Conservation (phyloP, 2,113 vertebrate species). For the Cebidichthys violaceus region DNA sequence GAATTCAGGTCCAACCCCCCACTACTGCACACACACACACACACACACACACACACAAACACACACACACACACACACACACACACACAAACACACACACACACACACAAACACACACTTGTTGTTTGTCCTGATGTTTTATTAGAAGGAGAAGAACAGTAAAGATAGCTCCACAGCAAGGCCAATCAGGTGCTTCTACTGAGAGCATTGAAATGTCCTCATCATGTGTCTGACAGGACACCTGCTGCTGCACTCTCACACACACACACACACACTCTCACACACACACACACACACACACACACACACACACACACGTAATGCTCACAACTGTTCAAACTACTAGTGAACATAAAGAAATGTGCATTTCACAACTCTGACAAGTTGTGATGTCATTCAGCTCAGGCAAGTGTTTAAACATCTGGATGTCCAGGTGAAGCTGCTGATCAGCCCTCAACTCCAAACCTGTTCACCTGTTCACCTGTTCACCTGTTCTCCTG, state of each 20-base stretch:
- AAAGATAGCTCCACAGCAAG: background rate
- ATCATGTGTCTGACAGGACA: constrained; percentile 36
- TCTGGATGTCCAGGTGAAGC: background rate
- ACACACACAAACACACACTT: background rate
- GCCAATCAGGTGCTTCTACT: constrained; percentile 58
- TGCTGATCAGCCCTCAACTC: background rate
- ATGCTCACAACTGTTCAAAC: background rate
- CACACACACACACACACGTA: background rate
- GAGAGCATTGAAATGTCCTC: constrained; percentile 64
- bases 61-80: background rate
- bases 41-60: constrained; percentile 8
- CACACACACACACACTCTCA: constrained; percentile 5
- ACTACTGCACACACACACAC: background rate
- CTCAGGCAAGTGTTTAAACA: too few species aligned
- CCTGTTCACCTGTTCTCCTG: too few species aligned
- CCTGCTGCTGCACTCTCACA: constrained; percentile 41
- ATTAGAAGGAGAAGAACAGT: background rate
- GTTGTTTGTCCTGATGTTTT: background rate
- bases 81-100: background rate
- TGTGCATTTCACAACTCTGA: background rate
- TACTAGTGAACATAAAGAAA: background rate
- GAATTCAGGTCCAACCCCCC: constrained; percentile 3
- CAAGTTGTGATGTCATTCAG: background rate
- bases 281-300: background rate
- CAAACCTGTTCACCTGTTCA: background rate